Evolutionary conservation across 2,888 invertebrate species (phyloP).

Genomic region (Hemithea aestivaria): DNA sequence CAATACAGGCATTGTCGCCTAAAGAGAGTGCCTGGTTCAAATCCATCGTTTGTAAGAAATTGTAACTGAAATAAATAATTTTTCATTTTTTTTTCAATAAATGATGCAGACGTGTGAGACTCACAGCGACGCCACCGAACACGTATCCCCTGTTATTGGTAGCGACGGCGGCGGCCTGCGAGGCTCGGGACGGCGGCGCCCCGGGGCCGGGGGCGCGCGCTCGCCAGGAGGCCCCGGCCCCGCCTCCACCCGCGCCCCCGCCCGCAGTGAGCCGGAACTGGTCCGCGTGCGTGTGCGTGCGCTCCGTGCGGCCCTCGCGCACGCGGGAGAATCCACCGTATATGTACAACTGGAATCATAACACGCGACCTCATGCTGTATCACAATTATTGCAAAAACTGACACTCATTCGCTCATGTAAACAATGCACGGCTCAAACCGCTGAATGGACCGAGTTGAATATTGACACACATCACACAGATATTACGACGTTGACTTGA

Average conservation of each 20-base stretch:
- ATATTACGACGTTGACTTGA: too few species aligned
- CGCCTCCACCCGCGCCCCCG: constrained; percentile 50
- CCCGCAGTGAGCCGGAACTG: constrained; percentile 51
- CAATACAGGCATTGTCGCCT: too few species aligned
- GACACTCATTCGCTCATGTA: too few species aligned
- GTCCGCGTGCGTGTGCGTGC: constrained; percentile 65
- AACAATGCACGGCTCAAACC: too few species aligned
- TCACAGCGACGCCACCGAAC: constrained; percentile 89
- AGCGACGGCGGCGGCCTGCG: constrained; percentile 82
- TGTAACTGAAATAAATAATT: too few species aligned
- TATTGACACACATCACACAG: too few species aligned
- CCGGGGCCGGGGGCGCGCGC: constrained; percentile 33
- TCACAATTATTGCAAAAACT: constrained; percentile 24
- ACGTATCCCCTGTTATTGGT: constrained; percentile 85
- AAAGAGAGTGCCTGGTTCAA: too few species aligned
- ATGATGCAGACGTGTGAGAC: too few species aligned
- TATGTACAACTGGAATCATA: constrained; percentile 49
- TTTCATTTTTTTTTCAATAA: too few species aligned
- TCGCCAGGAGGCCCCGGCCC: constrained; percentile 37
- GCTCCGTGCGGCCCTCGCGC: constrained; percentile 59
- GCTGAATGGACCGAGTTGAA: too few species aligned
- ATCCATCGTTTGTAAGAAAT: too few species aligned
- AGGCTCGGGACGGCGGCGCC: constrained; percentile 87
- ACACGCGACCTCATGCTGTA: background rate
- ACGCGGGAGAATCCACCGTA: constrained; percentile 72